These are phyloP conservation scores for Falcunculus frontatus DNA, from an alignment of 2,113 vertebrate species.

Conservation along the genomic window DNA sequence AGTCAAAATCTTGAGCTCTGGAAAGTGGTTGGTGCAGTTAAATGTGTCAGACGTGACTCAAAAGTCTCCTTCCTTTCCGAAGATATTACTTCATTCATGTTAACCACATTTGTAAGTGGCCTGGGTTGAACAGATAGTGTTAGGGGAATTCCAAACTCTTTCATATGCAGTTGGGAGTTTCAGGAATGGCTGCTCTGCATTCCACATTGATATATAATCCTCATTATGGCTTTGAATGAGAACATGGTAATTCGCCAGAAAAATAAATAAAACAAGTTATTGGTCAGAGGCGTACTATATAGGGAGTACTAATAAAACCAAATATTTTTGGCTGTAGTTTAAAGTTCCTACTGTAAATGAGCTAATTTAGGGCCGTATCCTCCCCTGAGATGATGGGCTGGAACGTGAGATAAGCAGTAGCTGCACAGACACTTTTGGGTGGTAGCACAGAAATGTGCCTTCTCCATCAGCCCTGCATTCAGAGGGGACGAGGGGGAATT, in stretches of 20 bases:
- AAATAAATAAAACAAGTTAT: conserved; percentile 49
- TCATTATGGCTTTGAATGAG: conserved; percentile 63
- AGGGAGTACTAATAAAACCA: conserved; percentile 50
- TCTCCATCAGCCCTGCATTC: neutral
- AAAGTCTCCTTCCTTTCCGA: conserved; percentile 61
- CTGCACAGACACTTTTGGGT: conserved; percentile 36
- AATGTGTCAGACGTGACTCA: conserved; percentile 75
- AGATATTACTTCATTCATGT: conserved; percentile 69
- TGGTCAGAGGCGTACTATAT: conserved; percentile 47
- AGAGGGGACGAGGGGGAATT: neutral
- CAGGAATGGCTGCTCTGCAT: conserved; percentile 66
- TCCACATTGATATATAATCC: conserved; percentile 66
- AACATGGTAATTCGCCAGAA: conserved; percentile 48
- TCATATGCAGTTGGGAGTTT: conserved; percentile 58
- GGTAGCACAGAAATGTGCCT: neutral
- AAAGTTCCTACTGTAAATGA: conserved; percentile 65
- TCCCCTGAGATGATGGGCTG: conserved; percentile 29
- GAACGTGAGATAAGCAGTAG: conserved; percentile 54
- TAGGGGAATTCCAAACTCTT: conserved; percentile 68
- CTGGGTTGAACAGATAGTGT: conserved; percentile 53
- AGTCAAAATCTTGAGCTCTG: conserved; percentile 27
- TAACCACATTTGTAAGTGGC: conserved; percentile 69
- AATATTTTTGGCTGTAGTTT: conserved; percentile 53
- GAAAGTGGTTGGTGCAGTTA: conserved; percentile 52
- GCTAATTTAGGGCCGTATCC: conserved; percentile 52